These are phyloP conservation scores for Denticeps clupeoides DNA, from an alignment of 2,797 vertebrate species.

Conservation along the genomic window DNA sequence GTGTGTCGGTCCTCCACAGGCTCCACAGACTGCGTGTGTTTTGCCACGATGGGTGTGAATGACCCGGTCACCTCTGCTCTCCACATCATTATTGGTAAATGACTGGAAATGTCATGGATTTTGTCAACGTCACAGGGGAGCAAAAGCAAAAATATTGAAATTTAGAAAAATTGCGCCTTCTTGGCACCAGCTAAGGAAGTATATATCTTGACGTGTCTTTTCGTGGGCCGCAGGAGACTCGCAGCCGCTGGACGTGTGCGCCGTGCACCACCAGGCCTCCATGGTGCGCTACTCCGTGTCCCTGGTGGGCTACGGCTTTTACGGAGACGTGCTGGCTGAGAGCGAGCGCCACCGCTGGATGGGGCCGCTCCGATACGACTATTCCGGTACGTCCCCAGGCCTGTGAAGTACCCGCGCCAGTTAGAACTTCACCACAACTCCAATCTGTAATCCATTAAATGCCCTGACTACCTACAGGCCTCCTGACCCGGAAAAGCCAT, in stretches of 20 bases:
- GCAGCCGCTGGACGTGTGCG: slow-evolving; percentile 72
- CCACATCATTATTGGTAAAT: slow-evolving; percentile 67
- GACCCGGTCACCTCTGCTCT: slow-evolving; percentile 68
- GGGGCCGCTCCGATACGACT: slow-evolving; percentile 70
- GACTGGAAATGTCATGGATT: too few relatives aligned
- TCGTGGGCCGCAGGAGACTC: slow-evolving; percentile 58
- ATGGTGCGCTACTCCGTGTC: slow-evolving; percentile 66
- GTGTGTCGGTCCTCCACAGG: slow-evolving; percentile 35
- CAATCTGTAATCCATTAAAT: too few relatives aligned
- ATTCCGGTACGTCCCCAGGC: slow-evolving; percentile 59
- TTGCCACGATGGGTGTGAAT: slow-evolving; percentile 64
- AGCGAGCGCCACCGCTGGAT: slow-evolving; percentile 72
- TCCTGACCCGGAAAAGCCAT: too few relatives aligned
- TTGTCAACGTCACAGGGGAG: too few relatives aligned
- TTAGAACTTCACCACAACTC: too few relatives aligned
- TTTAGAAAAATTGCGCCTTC: too few relatives aligned
- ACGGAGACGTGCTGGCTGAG: slow-evolving; percentile 65
- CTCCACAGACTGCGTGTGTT: slow-evolving; percentile 72
- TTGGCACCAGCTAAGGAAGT: too few relatives aligned
- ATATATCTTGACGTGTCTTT: background rate
- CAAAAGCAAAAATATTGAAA: too few relatives aligned
- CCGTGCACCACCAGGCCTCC: slow-evolving; percentile 54
- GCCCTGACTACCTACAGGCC: too few relatives aligned
- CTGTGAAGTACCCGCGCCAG: too few relatives aligned
- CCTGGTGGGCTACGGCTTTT: slow-evolving; percentile 73